Evolutionary conservation across 1,140 invertebrate species (phyloP).

Genomic region (Heterodera schachtii): DNA sequence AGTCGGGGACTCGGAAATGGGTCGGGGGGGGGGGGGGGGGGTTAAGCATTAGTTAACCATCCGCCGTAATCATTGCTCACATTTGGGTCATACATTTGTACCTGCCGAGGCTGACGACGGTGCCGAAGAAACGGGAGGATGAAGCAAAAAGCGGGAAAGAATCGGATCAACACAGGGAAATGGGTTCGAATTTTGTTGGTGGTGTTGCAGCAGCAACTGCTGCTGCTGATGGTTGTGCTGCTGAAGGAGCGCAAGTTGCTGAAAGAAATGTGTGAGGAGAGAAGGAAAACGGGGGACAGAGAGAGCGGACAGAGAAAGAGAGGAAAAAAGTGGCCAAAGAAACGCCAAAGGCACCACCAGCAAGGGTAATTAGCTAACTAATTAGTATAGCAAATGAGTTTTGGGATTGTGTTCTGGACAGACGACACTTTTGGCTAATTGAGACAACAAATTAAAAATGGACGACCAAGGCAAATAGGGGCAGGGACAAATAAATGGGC

Average conservation of each 20-base stretch:
- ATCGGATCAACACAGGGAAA: background rate
- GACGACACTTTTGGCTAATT: too few relatives aligned
- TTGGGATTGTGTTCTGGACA: too few relatives aligned
- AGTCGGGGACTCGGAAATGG: too few relatives aligned
- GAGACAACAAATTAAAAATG: too few relatives aligned
- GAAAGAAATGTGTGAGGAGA: background rate
- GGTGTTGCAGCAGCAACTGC: background rate
- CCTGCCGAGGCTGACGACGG: background rate
- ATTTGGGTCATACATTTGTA: background rate
- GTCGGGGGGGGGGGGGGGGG: too few relatives aligned
- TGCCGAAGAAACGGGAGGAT: background rate
- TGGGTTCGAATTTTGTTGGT: background rate
- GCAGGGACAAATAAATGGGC: too few relatives aligned
- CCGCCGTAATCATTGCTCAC: too few relatives aligned
- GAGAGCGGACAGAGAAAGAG: background rate
- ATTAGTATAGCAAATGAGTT: too few relatives aligned
- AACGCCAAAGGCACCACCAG: too few relatives aligned
- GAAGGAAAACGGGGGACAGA: background rate
- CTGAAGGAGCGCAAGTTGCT: slow-evolving; percentile 5
- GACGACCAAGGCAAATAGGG: too few relatives aligned
- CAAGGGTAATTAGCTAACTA: too few relatives aligned
- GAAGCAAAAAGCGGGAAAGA: slow-evolving; percentile 17
- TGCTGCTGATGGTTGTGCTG: slow-evolving; percentile 4
- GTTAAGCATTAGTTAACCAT: too few relatives aligned
- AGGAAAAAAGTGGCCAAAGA: background rate